Conservation (phyloP, 2,113 vertebrate species). For the Hemichromis elongatus region DNA sequence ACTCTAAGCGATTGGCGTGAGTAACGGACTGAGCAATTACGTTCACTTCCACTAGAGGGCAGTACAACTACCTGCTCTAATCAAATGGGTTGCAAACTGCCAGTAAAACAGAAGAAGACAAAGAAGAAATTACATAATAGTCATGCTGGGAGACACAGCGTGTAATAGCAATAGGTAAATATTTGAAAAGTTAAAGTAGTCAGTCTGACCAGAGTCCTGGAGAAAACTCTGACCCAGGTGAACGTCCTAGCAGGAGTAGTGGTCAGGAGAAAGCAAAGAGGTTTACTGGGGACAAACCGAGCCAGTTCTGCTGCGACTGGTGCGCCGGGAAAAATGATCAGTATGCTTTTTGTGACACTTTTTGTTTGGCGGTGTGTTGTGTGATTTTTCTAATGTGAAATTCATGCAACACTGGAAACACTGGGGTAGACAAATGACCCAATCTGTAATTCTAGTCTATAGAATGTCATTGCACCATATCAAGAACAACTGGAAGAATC, state of each 20-base stretch:
- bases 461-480: not conserved
- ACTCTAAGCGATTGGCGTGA: accelerated
- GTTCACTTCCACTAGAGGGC: not conserved
- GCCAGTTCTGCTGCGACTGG: not conserved
- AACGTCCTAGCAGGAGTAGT: not conserved
- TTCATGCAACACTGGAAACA: too few species aligned
- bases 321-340: not conserved
- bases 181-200: not conserved
- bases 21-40: not conserved
- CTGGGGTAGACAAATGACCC: too few species aligned
- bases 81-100: not conserved
- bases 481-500: not conserved
- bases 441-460: too few species aligned
- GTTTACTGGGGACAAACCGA: not conserved
- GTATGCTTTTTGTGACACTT: not conserved
- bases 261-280: not conserved
- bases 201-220: not conserved
- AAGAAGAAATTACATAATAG: not conserved
- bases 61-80: not conserved
- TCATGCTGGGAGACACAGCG: not conserved
- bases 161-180: not conserved
- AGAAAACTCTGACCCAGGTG: not conserved
- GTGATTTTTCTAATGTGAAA: not conserved
- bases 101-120: not conserved
- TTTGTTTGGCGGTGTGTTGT: not conserved